phyloP scores from a whole-genome alignment of 2,797 vertebrate species.

The Orestias chungarensis region DNA sequence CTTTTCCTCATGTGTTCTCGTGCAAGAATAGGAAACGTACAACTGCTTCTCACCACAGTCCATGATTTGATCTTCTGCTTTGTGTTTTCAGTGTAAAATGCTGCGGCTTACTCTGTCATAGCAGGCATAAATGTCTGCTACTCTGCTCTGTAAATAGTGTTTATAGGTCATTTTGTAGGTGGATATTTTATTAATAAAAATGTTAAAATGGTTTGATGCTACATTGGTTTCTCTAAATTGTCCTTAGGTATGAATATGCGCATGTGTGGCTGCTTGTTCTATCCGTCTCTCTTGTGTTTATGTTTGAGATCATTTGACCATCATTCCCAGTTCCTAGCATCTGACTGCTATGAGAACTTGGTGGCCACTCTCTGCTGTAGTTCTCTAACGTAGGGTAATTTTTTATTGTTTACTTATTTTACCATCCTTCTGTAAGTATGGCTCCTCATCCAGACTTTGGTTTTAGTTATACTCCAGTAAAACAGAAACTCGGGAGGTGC shows the following conservation, averaged over 20 bases:
- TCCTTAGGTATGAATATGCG: too few species aligned
- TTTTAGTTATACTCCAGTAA: background rate
- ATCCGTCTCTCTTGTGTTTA: background rate
- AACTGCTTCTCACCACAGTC: constrained; percentile 26
- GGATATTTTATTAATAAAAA: constrained; percentile 89
- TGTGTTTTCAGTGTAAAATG: constrained; percentile 64
- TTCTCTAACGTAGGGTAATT: background rate
- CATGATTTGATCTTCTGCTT: constrained; percentile 52
- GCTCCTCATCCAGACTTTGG: background rate
- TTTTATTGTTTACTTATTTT: background rate
- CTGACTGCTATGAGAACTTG: background rate
- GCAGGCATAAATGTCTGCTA: constrained; percentile 70
- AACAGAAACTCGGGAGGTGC: background rate
- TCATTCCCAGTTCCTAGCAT: background rate
- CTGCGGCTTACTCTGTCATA: constrained; percentile 63
- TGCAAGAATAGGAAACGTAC: constrained; percentile 39
- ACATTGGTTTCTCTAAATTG: constrained; percentile 2
- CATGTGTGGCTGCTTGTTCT: too few species aligned
- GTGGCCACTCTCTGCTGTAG: background rate
- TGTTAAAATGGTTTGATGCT: constrained; percentile 60
- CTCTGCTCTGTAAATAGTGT: constrained; percentile 85
- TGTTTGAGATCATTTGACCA: background rate
- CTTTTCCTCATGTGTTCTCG: constrained; percentile 29
- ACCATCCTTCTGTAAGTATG: background rate
- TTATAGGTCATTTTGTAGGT: constrained; percentile 86